Evolutionary conservation across 2,888 invertebrate species (phyloP).

Genomic region (Drosophila pegasa): DNA sequence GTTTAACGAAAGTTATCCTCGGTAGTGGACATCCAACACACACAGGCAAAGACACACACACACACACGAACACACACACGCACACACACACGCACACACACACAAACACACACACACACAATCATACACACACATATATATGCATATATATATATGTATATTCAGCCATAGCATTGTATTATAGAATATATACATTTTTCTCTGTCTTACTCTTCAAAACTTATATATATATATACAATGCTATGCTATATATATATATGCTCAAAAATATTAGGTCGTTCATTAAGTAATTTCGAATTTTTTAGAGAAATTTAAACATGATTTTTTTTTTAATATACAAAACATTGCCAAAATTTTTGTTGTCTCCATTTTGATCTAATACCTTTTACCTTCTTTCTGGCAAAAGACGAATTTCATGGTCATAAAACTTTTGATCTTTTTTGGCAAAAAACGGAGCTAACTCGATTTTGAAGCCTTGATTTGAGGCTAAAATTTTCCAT

Average conservation of each 20-base stretch:
- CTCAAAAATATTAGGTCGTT: no score
- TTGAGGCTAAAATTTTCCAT: no score
- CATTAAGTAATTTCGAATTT: no score
- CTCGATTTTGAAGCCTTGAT: no score
- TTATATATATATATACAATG: not conserved
- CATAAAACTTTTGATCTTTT: no score
- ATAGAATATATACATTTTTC: not conserved
- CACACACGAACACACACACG: constrained; percentile 8
- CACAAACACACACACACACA: not conserved
- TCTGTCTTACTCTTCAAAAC: not conserved
- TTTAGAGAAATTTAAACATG: no score
- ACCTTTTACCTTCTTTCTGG: no score
- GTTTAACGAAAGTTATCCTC: constrained; percentile 18
- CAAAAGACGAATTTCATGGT: no score
- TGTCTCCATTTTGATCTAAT: no score
- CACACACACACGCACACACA: not conserved
- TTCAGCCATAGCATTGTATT: constrained; percentile 25
- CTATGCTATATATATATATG: not conserved
- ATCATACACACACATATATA: not conserved
- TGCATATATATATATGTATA: not conserved
- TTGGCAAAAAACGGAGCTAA: no score
- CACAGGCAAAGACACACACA: constrained; percentile 7
- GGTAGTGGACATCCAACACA: constrained; percentile 41
- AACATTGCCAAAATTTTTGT: no score
- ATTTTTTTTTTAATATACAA: no score